Conservation (phyloP, 1,140 invertebrate species). For the Hirudo medicinalis region DNA sequence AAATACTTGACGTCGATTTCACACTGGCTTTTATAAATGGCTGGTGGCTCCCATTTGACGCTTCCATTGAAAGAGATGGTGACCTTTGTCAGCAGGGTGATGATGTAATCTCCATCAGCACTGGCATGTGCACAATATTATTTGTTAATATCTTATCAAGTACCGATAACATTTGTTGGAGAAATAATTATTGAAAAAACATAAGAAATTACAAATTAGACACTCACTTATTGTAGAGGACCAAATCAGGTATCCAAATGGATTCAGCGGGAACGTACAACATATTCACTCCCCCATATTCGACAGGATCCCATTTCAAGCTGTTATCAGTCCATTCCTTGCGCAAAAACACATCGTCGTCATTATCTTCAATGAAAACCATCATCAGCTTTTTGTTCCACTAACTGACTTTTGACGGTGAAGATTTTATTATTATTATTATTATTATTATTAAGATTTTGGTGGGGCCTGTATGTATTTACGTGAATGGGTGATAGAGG, state of each 20-base stretch:
- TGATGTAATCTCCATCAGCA: slow-evolving; percentile 47
- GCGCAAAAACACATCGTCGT: slow-evolving; percentile 19
- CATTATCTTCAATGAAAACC: no score
- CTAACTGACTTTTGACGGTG: no score
- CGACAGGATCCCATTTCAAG: slow-evolving; percentile 34
- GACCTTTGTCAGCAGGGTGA: slow-evolving; percentile 47
- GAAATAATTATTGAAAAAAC: not conserved
- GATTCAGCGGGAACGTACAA: slow-evolving; percentile 36
- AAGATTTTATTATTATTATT: no score
- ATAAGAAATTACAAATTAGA: not conserved
- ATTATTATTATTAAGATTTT: no score
- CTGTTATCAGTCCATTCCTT: slow-evolving; percentile 37
- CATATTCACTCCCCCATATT: slow-evolving; percentile 35
- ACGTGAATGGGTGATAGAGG: no score
- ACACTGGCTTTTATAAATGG: slow-evolving; percentile 97
- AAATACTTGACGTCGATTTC: slow-evolving; percentile 79
- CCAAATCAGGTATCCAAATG: slow-evolving; percentile 60
- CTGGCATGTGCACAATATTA: slow-evolving; percentile 27
- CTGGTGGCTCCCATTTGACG: slow-evolving; percentile 88
- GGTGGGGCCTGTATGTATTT: no score
- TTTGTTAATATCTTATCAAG: not conserved
- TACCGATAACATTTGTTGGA: not conserved
- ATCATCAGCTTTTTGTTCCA: not conserved
- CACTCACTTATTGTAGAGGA: slow-evolving; percentile 24
- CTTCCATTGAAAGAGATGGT: slow-evolving; percentile 66